Conservation (phyloP, 2,888 invertebrate genomes). For the Diachrysia chrysitis region DNA sequence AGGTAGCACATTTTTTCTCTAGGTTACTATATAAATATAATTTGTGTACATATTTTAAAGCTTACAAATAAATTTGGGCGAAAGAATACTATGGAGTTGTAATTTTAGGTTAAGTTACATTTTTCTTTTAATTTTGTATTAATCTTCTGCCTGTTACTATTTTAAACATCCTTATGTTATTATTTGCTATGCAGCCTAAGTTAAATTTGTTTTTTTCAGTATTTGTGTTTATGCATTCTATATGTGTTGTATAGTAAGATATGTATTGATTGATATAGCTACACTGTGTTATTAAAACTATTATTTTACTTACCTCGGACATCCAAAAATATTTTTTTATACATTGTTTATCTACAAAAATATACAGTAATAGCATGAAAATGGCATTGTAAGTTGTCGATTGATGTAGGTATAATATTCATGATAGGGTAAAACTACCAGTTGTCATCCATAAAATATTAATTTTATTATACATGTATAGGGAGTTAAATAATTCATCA, state of each 20-base stretch:
- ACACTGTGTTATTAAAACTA: not conserved
- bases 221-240: not conserved
- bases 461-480: not conserved
- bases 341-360: no score
- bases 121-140: slow-evolving; percentile 11
- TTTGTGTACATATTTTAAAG: slow-evolving; percentile 55
- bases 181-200: not conserved
- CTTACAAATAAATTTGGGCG: slow-evolving; percentile 59
- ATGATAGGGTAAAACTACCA: not conserved
- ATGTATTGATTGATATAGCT: slow-evolving; percentile 16
- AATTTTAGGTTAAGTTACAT: slow-evolving; percentile 40
- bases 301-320: not conserved
- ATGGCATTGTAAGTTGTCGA: not conserved
- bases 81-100: slow-evolving; percentile 41
- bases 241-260: slow-evolving; percentile 10
- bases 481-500: slow-evolving; percentile 45
- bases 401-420: not conserved
- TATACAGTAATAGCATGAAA: not conserved
- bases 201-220: not conserved
- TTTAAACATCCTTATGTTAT: not conserved
- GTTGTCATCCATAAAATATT: not conserved
- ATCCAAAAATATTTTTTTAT: not conserved
- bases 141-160: not conserved
- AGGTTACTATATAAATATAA: slow-evolving; percentile 41
- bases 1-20: slow-evolving; percentile 44